These are phyloP conservation scores for Sinocyclocheilus anshuiensis DNA, from an alignment of 2,113 vertebrate genomes.

Conservation along the genomic window DNA sequence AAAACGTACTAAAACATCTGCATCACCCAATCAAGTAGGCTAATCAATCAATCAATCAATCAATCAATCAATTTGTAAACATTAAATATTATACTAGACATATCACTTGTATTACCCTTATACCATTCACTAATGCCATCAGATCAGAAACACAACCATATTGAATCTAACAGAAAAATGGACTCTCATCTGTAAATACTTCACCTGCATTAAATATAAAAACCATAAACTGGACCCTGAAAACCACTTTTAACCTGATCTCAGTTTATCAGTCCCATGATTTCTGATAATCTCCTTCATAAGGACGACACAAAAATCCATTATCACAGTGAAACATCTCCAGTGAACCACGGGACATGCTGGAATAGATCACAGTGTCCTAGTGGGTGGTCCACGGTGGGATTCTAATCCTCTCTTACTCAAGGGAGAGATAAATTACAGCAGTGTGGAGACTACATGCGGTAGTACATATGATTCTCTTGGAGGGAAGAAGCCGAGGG, in stretches of 20 bases:
- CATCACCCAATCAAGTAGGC: background rate
- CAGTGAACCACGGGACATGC: background rate
- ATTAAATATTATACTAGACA: background rate
- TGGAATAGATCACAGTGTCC: background rate
- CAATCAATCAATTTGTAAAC: background rate
- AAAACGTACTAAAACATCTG: background rate
- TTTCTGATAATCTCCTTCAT: background rate
- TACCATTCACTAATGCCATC: background rate
- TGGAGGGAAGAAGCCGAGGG: slow-evolving; percentile 53
- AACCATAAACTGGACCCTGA: background rate
- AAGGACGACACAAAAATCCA: slow-evolving; percentile 9
- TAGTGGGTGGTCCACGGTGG: background rate
- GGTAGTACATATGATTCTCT: slow-evolving; percentile 42
- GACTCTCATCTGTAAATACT: background rate
- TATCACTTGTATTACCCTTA: background rate
- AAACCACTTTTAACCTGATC: background rate
- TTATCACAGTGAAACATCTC: slow-evolving; percentile 14
- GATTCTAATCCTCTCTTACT: slow-evolving; percentile 29
- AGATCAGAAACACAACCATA: background rate
- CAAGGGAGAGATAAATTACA: slow-evolving; percentile 26
- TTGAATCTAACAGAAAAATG: background rate
- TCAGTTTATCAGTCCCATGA: background rate
- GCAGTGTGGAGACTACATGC: background rate
- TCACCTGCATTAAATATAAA: background rate
- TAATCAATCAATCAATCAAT: too few relatives aligned